These are phyloP conservation scores for Micropterix aruncella DNA, from an alignment of 2,888 invertebrate species.

Conservation along the genomic window DNA sequence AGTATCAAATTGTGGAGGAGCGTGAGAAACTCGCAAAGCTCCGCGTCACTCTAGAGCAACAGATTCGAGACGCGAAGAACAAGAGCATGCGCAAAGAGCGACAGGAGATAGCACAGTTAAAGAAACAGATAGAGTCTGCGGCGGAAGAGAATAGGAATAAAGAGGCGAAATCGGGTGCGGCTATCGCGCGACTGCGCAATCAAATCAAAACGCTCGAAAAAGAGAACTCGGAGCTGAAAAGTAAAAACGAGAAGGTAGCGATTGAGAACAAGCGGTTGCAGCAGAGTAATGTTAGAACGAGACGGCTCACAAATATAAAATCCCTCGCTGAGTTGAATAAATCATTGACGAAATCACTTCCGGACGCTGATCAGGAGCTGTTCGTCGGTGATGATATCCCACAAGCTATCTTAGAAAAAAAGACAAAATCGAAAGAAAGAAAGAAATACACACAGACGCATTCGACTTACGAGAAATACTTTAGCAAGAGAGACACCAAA, in stretches of 20 bases:
- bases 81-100: constrained; percentile 51
- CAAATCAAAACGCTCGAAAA: constrained; percentile 60
- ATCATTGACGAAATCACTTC: constrained; percentile 32
- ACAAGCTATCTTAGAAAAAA: constrained; percentile 3
- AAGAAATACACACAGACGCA: no score
- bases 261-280: constrained; percentile 50
- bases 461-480: constrained; percentile 36
- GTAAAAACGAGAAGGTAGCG: constrained; percentile 51
- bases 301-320: constrained; percentile 50
- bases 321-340: constrained; percentile 65
- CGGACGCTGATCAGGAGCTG: constrained; percentile 6
- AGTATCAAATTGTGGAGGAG: constrained; percentile 54
- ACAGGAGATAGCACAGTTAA: constrained; percentile 50
- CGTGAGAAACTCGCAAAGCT: constrained; percentile 53
- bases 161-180: constrained; percentile 57
- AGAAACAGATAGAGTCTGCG: constrained; percentile 47
- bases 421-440: constrained; percentile 17
- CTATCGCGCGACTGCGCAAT: constrained; percentile 57
- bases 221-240: constrained; percentile 47
- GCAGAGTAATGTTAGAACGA: constrained; percentile 40
- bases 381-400: constrained; percentile 8
- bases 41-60: constrained; percentile 47
- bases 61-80: constrained; percentile 54
- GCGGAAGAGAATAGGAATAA: constrained; percentile 56
- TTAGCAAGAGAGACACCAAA: constrained; percentile 27